Evolutionary conservation across 2,797 vertebrate genomes (phyloP).

Genomic region (Loriculus beryllinus): DNA sequence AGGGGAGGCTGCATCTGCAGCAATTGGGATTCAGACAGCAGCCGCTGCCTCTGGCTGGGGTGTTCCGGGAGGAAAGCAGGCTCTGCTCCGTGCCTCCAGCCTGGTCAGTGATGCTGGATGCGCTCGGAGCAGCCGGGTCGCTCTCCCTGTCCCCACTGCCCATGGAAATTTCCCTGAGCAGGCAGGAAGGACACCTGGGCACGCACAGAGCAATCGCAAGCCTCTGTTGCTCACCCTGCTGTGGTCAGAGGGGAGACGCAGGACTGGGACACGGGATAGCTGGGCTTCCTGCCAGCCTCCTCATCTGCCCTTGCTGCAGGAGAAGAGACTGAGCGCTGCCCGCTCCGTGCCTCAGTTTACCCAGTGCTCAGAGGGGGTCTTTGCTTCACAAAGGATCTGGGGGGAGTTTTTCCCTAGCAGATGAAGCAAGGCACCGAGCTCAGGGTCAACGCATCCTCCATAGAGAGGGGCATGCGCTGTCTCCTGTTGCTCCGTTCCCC

Average conservation of each 20-base stretch:
- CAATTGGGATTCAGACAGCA: neutral
- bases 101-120: accelerated
- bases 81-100: neutral
- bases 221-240: neutral
- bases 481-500: neutral
- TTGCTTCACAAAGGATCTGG: neutral
- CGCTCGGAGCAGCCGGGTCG: neutral
- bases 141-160: neutral
- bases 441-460: neutral
- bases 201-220: neutral
- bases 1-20: neutral
- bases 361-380: neutral
- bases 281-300: conserved; percentile 86
- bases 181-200: neutral
- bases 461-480: accelerated
- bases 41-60: neutral
- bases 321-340: neutral
- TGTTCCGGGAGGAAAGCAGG: neutral
- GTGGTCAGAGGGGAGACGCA: neutral
- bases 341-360: conserved; percentile 28
- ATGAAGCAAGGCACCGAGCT: neutral
- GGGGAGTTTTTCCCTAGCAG: neutral
- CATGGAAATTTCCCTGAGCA: conserved; percentile 46
- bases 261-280: conserved; percentile 21
- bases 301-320: conserved; percentile 64